These are phyloP conservation scores for Tenualosa ilisha DNA, from an alignment of 2,797 vertebrate species.

Conservation along the genomic window DNA sequence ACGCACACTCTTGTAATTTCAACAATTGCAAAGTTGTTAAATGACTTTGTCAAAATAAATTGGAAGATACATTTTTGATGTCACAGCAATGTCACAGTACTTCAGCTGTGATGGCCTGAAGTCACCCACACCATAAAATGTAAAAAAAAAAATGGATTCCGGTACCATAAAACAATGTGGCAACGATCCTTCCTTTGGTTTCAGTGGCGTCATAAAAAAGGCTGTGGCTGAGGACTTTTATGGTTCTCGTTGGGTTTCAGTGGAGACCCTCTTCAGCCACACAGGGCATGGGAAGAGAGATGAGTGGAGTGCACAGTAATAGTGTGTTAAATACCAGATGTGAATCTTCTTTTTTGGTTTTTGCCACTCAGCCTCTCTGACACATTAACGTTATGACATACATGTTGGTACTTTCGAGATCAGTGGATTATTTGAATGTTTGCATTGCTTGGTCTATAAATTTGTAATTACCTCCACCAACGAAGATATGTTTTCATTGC, in stretches of 20 bases:
- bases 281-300: neutral
- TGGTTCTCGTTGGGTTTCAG: constrained; percentile 20
- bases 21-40: neutral
- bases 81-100: constrained; percentile 3
- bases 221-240: constrained; percentile 26
- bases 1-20: neutral
- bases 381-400: neutral
- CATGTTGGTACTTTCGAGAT: neutral
- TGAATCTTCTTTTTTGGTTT: neutral
- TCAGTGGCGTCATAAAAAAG: constrained; percentile 18
- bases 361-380: neutral
- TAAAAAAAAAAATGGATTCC: constrained; percentile 25
- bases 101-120: neutral
- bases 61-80: neutral
- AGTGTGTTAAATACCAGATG: constrained; percentile 3
- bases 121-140: neutral
- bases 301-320: neutral
- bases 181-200: constrained; percentile 24
- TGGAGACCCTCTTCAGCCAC: neutral
- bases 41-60: neutral
- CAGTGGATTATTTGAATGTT: neutral
- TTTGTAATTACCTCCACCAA: neutral
- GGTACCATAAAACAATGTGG: constrained; percentile 39
- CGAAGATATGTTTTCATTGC: no score
- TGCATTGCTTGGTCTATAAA: neutral